Conservation (phyloP, 2,888 invertebrate species). For the Rhagonycha fulva region DNA sequence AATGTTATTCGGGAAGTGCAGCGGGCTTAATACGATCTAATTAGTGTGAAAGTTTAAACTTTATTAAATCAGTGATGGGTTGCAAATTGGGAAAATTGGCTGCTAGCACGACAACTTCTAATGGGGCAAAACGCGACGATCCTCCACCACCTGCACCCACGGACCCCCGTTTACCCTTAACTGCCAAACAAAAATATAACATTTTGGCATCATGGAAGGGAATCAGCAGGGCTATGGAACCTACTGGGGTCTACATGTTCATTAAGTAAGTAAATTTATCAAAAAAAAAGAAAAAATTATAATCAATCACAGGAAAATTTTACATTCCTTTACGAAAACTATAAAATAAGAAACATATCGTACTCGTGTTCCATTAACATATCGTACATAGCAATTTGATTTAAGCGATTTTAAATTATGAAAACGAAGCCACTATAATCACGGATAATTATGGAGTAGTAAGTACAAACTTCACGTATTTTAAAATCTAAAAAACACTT, state of each 20-base stretch:
- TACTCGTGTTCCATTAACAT: background rate
- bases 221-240: conserved; percentile 85
- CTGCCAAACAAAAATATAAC: conserved; percentile 84
- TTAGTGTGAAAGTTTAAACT: background rate
- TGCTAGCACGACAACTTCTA: conserved; percentile 35
- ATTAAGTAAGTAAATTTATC: conserved; percentile 73
- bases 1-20: background rate
- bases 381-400: background rate
- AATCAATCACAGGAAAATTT: background rate
- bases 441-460: background rate
- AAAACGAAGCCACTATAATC: background rate
- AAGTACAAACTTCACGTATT: background rate
- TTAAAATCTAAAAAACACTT: background rate
- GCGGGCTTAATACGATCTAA: background rate
- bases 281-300: background rate
- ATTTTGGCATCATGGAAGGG: conserved; percentile 92
- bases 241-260: conserved; percentile 90
- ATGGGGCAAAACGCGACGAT: conserved; percentile 59
- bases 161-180: conserved; percentile 81
- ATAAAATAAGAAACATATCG: background rate
- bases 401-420: background rate
- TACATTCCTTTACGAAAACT: background rate
- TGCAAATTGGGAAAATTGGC: conserved; percentile 79
- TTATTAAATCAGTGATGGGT: conserved; percentile 61
- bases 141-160: conserved; percentile 70